phyloP scores from a whole-genome alignment of 2,113 vertebrate species.

The Nothoprocta pentlandii region DNA sequence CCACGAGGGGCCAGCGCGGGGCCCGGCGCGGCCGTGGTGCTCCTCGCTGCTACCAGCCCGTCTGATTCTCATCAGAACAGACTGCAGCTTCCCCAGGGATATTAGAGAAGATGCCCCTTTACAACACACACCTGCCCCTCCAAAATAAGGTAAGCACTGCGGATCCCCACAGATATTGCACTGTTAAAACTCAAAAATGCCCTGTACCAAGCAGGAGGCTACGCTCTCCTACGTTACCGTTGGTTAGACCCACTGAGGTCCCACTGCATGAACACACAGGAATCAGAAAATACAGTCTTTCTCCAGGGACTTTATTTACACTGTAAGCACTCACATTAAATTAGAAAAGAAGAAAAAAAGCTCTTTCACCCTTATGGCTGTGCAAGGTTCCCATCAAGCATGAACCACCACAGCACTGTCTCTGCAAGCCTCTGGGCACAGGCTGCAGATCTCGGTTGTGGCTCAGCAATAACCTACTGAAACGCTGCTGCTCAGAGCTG shows the following conservation, averaged over 20 bases:
- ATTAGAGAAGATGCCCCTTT: fast-evolving
- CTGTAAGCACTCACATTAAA: background rate
- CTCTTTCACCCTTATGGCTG: background rate
- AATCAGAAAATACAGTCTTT: background rate
- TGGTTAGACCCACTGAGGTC: background rate
- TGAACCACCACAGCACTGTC: background rate
- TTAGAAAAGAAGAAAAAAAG: background rate
- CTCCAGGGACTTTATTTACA: background rate
- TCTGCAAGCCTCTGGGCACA: background rate
- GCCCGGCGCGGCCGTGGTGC: background rate
- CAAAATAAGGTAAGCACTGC: fast-evolving
- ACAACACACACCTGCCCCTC: background rate
- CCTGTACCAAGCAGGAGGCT: background rate
- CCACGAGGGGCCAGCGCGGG: too few relatives aligned
- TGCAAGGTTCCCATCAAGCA: background rate
- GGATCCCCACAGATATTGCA: background rate
- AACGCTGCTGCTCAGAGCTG: conserved; percentile 10
- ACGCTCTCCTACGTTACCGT: background rate
- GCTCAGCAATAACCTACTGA: background rate
- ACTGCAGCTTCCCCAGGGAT: background rate
- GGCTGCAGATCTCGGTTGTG: background rate
- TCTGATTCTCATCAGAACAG: background rate
- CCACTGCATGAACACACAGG: background rate
- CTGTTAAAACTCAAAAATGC: background rate
- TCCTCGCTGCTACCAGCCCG: background rate